Percentiles rank a stretch among this genome's conserved stretches.
phyloP scores from a whole-genome alignment of 2,113 vertebrate genomes.

The Porphyrio hochstetteri region DNA sequence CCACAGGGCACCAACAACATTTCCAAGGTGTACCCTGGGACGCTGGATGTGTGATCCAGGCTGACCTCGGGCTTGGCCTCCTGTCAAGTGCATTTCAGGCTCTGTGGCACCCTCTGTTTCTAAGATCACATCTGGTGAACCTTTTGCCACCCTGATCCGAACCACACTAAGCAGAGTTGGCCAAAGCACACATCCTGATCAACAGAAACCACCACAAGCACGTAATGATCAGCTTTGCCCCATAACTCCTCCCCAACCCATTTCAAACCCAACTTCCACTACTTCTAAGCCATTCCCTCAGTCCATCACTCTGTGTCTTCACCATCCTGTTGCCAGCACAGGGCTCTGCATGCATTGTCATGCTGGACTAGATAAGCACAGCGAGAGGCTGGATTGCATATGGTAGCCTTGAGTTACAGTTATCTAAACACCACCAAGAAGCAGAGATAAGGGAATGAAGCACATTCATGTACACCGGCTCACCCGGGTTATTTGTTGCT shows the following conservation, averaged over 20 bases:
- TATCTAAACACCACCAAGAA: slow-evolving; percentile 14
- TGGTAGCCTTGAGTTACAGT: slow-evolving; percentile 30
- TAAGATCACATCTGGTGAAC: neutral
- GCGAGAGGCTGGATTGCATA: neutral
- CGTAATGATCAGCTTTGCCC: rapidly evolving
- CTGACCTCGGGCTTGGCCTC: neutral
- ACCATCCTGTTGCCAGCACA: rapidly evolving
- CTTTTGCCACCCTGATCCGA: neutral
- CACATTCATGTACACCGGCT: neutral
- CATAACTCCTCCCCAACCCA: neutral
- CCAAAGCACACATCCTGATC: too few species aligned
- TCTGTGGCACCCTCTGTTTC: neutral
- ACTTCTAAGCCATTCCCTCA: neutral
- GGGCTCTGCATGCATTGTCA: neutral
- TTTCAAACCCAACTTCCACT: neutral
- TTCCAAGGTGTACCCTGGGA: neutral
- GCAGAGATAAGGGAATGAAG: slow-evolving; percentile 1
- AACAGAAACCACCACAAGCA: neutral
- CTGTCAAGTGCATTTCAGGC: neutral
- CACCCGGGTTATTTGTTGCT: neutral
- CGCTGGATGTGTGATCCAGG: neutral
- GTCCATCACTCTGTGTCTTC: neutral
- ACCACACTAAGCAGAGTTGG: neutral
- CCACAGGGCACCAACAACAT: neutral
- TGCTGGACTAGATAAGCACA: neutral